Conservation (phyloP, 2,888 invertebrate genomes). For the Gryllus longicercus region DNA sequence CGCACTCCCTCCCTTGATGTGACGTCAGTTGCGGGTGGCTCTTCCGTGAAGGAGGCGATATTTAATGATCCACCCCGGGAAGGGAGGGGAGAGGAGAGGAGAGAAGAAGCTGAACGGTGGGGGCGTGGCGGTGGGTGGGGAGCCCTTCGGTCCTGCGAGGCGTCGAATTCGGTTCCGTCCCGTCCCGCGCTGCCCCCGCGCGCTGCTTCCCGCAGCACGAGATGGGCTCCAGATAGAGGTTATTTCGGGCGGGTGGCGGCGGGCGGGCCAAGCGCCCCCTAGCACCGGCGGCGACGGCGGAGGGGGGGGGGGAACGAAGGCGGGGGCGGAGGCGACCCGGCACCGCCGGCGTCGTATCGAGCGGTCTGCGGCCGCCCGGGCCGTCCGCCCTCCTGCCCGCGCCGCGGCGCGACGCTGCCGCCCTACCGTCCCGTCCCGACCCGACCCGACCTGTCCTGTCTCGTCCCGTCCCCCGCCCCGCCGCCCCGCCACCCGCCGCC, state of each 20-base stretch:
- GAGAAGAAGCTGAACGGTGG: neutral
- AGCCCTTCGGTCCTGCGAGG: neutral
- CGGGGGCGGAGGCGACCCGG: neutral
- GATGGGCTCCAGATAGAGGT: conserved; percentile 5
- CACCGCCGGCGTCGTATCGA: conserved; percentile 8
- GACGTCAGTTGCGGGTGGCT: neutral
- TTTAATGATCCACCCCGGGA: neutral
- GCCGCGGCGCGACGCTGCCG: neutral
- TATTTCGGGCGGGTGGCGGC: neutral
- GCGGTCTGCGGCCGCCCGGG: conserved; percentile 1
- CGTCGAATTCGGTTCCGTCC: conserved; percentile 3
- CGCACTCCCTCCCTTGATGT: neutral
- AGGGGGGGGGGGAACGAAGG: neutral
- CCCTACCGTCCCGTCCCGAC: neutral
- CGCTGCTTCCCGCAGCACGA: neutral
- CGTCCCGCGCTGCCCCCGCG: neutral
- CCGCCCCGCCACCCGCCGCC: no score
- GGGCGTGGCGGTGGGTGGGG: neutral
- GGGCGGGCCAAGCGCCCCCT: conserved; percentile 17
- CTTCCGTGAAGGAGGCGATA: neutral
- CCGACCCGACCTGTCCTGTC: neutral
- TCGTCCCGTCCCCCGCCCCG: no score
- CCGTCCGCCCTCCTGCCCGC: neutral
- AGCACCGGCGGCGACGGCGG: conserved; percentile 1
- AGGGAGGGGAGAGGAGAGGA: neutral